Conservation (phyloP, 1,140 invertebrate species). For the Chironomus tepperi region DNA sequence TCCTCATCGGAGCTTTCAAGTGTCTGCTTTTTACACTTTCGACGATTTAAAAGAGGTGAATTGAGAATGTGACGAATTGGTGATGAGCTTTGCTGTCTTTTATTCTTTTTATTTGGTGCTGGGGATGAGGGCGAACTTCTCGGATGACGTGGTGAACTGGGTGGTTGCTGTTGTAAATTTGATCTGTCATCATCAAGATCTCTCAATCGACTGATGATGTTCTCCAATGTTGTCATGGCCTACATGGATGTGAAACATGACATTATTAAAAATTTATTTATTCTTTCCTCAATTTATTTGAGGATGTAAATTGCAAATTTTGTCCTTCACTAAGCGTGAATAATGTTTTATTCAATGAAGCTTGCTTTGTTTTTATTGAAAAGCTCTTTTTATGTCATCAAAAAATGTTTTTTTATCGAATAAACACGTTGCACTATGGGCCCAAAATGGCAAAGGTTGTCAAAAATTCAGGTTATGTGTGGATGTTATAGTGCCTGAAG, state of each 20-base stretch:
- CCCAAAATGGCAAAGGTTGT: no score
- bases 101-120: constrained; percentile 58
- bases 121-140: constrained; percentile 62
- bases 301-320: not conserved
- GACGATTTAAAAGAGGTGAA: constrained; percentile 65
- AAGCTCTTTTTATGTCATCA: no score
- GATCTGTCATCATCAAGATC: constrained; percentile 41
- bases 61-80: constrained; percentile 72
- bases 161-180: constrained; percentile 31
- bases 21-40: constrained; percentile 60
- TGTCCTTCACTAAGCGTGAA: not conserved
- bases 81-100: constrained; percentile 66
- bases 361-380: not conserved
- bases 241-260: constrained; percentile 25
- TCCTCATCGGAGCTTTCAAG: constrained; percentile 85
- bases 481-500: no score
- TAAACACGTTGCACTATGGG: no score
- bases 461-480: no score
- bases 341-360: not conserved
- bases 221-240: constrained; percentile 47
- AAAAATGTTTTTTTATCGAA: no score
- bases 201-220: constrained; percentile 44
- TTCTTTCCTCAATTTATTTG: not conserved
- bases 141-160: constrained; percentile 53
- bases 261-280: no score